Percentiles rank a stretch among this genome's conserved stretches.
phyloP scores from a whole-genome alignment of 1,140 invertebrate genomes.

The Triops cancriformis region DNA sequence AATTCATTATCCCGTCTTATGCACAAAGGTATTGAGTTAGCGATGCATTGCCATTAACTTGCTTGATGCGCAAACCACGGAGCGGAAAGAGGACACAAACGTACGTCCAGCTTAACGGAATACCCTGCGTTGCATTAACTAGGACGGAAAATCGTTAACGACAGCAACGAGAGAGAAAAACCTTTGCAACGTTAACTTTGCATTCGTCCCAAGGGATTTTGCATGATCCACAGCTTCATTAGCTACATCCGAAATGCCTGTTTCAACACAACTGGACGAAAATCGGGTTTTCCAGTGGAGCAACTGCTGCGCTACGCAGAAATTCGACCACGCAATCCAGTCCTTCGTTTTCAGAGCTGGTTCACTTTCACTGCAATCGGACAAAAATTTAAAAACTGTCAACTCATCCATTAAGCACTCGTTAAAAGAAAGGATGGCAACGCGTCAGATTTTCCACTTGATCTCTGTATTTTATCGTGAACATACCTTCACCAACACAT shows the following conservation, averaged over 20 bases:
- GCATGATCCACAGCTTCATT: neutral
- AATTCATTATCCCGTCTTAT: too few relatives aligned
- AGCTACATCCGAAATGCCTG: neutral
- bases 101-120: too few relatives aligned
- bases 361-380: neutral
- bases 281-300: neutral
- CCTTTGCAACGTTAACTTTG: neutral
- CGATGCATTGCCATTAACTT: too few relatives aligned
- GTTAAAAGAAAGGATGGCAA: neutral
- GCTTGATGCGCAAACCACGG: too few relatives aligned
- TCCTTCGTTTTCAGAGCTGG: neutral
- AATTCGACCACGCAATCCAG: neutral
- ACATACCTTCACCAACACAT: slow-evolving; percentile 2
- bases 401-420: neutral
- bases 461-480: neutral
- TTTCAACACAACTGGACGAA: neutral
- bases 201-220: neutral
- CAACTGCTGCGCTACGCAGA: neutral
- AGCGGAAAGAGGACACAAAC: too few relatives aligned
- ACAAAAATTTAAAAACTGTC: neutral
- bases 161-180: neutral
- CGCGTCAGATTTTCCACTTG: neutral
- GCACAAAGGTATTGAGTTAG: too few relatives aligned
- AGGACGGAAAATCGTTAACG: neutral
- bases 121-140: neutral